Conservation (phyloP, 2,888 invertebrate species). For the Pristionchus entomophagus region DNA sequence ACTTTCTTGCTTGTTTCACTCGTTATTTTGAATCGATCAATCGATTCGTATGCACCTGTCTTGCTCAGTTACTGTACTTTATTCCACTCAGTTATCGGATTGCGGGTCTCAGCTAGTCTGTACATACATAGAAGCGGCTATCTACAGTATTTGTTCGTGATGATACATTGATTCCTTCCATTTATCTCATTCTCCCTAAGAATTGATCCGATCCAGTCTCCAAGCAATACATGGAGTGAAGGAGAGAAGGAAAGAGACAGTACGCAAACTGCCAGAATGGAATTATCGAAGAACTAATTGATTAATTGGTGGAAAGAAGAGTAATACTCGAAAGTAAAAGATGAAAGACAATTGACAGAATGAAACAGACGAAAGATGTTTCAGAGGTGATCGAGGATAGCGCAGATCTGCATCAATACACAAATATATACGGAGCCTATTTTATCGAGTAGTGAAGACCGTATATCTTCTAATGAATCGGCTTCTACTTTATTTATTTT, state of each 20-base stretch:
- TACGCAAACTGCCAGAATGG: too few species aligned
- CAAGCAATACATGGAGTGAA: too few species aligned
- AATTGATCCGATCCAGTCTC: too few species aligned
- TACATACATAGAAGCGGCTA: constrained; percentile 5
- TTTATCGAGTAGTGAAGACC: constrained; percentile 13
- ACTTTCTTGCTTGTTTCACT: neutral
- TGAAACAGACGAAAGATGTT: too few species aligned
- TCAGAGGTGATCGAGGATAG: too few species aligned
- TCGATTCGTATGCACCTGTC: constrained; percentile 31
- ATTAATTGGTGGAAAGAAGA: too few species aligned
- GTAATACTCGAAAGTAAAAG: too few species aligned
- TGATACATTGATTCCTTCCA: constrained; percentile 14
- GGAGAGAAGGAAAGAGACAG: too few species aligned
- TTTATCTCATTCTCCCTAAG: constrained; percentile 11
- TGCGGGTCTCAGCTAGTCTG: constrained; percentile 29
- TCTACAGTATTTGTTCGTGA: constrained; percentile 17
- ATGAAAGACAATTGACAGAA: too few species aligned
- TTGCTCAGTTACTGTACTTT: constrained; percentile 30
- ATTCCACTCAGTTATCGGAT: neutral
- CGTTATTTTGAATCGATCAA: neutral
- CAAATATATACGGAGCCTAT: neutral
- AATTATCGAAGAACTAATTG: too few species aligned
- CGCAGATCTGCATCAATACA: neutral
- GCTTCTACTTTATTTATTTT: neutral
- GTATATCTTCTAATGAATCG: neutral